phyloP scores from a whole-genome alignment of 2,797 vertebrate species.

The Gypaetus barbatus region DNA sequence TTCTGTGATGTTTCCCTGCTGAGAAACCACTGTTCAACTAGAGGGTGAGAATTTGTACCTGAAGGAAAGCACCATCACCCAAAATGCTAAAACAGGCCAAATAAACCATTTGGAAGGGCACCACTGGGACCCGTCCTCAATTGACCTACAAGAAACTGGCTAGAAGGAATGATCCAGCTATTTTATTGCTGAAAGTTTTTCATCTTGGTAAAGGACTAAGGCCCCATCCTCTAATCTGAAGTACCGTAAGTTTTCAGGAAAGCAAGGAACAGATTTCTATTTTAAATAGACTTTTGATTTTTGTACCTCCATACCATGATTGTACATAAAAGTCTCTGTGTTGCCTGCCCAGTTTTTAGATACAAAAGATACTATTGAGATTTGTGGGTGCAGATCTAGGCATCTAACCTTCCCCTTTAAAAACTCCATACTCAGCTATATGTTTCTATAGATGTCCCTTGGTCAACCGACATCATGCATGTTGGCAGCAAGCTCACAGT shows the following conservation, averaged over 20 bases:
- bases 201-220: background rate
- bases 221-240: background rate
- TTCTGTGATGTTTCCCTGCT: slow-evolving; percentile 20
- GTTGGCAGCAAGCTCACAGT: background rate
- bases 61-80: background rate
- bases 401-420: background rate
- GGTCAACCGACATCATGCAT: background rate
- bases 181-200: slow-evolving; percentile 5
- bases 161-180: background rate
- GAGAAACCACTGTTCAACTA: slow-evolving; percentile 7
- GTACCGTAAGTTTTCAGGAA: background rate
- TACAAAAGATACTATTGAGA: background rate
- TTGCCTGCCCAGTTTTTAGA: background rate
- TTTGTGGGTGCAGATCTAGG: background rate
- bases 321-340: background rate
- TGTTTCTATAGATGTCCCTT: background rate
- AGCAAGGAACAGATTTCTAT: background rate
- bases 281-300: background rate
- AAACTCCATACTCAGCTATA: background rate
- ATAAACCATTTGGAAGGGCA: background rate
- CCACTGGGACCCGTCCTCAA: background rate
- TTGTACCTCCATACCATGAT: background rate
- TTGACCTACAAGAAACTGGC: background rate
- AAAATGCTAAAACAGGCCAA: background rate
- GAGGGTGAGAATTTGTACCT: background rate